Base-by-base conservation (phyloP, 2,797 vertebrate genomes). In the Cossypha heuglini region DNA sequence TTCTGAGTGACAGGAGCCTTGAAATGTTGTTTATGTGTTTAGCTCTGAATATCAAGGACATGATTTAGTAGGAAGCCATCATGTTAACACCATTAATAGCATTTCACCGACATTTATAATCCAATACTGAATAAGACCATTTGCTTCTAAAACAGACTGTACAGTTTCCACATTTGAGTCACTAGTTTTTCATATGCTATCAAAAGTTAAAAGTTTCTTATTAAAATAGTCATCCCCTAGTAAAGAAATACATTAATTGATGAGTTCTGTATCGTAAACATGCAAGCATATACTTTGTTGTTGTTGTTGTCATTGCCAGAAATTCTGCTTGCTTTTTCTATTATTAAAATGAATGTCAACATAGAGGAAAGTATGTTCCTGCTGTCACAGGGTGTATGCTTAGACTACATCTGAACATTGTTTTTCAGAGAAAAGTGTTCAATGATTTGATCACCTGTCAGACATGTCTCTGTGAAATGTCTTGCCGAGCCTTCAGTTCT, bases 371-470 rank as follows among this genome's bases (percentile, higher is more conserved):
- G 78, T 95, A 95, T 97, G 97, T 97, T 97, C 96, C n/a, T 68
- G 83, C 97, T 98, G 97, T 98, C 98, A 97, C 55, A 62, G 86
- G 69, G 78, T 79, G n/a, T 94, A 94, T 96, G 97, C 96, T 97
- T 94, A 97, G 93, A 93, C 97, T 97, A 96, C 95, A 93, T 97
- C 92, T 97, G 97, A 98, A 97, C 96, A 97, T 97, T 97, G 97
- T 97, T 98, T 98, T 98, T 96, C 96, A 96, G 96, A 82, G 92
- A 97, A 89, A 96, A 96, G 83, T 95, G 83, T 97, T 98, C 95
- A 8, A 93, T 97, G 97, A 98, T 97, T 97, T 98, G 98, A 98
- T 98, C 97, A 97, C 96, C 97, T 98, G 98, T 98, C 98, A 98
- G 93, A 97, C 29, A 46, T 71, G 58, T 97, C 95, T 97, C 94